A percentile compares a stretch with the other conserved stretches of the same genome.
Conservation (phyloP, 2,888 invertebrate genomes). For the Lutraria lutraria region DNA sequence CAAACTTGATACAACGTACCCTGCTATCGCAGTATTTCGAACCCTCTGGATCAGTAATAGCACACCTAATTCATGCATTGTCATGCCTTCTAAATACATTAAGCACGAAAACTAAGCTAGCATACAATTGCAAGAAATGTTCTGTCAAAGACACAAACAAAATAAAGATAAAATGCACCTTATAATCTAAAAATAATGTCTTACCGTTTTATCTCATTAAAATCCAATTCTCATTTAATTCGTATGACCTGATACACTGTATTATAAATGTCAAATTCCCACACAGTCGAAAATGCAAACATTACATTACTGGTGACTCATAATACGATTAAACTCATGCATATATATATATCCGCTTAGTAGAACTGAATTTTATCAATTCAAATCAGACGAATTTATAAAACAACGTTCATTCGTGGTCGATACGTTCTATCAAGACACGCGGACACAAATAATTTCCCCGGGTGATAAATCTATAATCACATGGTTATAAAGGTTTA, state of each 20-base stretch:
- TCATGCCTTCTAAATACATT: too few species aligned
- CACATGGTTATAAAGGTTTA: constrained; percentile 1
- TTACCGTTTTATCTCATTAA: neutral
- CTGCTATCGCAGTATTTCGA: neutral
- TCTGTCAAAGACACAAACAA: neutral
- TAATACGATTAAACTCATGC: neutral
- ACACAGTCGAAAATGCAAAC: neutral
- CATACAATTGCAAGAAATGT: neutral
- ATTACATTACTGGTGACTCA: neutral
- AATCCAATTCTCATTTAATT: neutral
- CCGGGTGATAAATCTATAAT: neutral
- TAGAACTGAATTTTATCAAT: neutral
- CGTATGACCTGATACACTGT: too few species aligned
- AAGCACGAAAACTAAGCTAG: neutral
- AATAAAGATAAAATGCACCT: neutral
- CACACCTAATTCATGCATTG: neutral
- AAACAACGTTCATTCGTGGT: neutral
- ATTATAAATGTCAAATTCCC: too few species aligned
- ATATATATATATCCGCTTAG: neutral
- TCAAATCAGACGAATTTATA: neutral
- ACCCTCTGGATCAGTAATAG: neutral
- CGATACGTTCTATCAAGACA: neutral
- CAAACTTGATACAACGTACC: too few species aligned
- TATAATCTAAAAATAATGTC: neutral
- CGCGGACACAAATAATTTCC: neutral